A percentile compares a stretch with the other conserved stretches of the same genome.
These are phyloP conservation scores for Subanguina moxae DNA, from an alignment of 1,140 invertebrate genomes.

Conservation along the genomic window DNA sequence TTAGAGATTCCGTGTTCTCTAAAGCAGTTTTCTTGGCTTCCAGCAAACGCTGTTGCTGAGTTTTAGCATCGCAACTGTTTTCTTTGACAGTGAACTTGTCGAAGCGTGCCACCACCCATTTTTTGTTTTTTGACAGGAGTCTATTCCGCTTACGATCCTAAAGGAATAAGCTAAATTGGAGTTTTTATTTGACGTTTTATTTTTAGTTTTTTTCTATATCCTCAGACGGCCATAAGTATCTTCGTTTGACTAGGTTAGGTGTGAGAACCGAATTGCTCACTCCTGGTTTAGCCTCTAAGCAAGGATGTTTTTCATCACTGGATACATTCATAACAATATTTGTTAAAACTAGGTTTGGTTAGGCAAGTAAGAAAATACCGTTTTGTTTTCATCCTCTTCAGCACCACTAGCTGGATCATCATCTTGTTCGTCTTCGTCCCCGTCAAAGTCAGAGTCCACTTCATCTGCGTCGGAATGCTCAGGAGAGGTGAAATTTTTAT, in stretches of 20 bases:
- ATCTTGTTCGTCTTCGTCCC: constrained; percentile 44
- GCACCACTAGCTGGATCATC: constrained; percentile 9
- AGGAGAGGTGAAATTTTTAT: constrained; percentile 40
- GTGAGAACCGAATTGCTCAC: not conserved
- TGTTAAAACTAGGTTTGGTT: no score
- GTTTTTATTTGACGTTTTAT: not conserved
- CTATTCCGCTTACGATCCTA: constrained; percentile 18
- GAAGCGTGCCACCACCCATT: constrained; percentile 46
- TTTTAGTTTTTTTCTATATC: not conserved
- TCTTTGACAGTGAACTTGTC: constrained; percentile 29
- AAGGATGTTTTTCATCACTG: constrained; percentile 7
- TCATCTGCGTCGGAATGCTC: constrained; percentile 40
- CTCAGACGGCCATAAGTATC: not conserved
- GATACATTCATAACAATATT: not conserved
- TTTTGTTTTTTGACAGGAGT: constrained; percentile 37
- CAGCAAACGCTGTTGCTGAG: constrained; percentile 34
- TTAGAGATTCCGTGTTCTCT: constrained; percentile 39
- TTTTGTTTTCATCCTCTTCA: no score
- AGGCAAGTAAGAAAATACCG: no score
- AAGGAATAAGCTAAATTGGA: constrained; percentile 5
- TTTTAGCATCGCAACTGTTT: constrained; percentile 40
- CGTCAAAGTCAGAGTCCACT: constrained; percentile 45
- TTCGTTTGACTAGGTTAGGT: not conserved
- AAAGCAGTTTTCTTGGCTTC: constrained; percentile 38
- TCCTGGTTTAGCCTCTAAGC: not conserved